Evolutionary conservation across 1,140 invertebrate genomes (phyloP).

Genomic region (Andricus grossulariae): DNA sequence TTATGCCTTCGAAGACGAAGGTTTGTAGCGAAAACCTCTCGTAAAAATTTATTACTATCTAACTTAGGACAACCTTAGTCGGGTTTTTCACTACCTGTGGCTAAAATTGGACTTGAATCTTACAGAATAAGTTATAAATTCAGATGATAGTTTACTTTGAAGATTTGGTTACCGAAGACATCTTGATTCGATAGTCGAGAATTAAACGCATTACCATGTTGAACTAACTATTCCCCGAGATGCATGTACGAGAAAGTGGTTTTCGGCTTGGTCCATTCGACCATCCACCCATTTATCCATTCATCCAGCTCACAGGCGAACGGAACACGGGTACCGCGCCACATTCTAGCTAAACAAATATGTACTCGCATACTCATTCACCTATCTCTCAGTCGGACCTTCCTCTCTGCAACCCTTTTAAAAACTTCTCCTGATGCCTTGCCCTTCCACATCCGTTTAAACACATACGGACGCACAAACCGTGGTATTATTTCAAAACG

Average conservation of each 20-base stretch:
- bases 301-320: slow-evolving; percentile 51
- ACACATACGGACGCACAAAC: slow-evolving; percentile 33
- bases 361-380: slow-evolving; percentile 75
- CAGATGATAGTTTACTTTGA: background rate
- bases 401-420: slow-evolving; percentile 70
- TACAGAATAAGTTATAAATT: background rate
- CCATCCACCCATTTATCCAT: slow-evolving; percentile 63
- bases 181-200: background rate
- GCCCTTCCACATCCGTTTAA: slow-evolving; percentile 10
- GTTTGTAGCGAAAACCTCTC: too few species aligned
- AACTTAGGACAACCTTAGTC: too few species aligned
- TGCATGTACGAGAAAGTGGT: slow-evolving; percentile 49
- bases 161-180: background rate
- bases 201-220: slow-evolving; percentile 43
- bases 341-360: slow-evolving; percentile 75
- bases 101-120: too few species aligned
- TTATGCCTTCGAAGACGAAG: background rate
- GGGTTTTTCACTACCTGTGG: too few species aligned
- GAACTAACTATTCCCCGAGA: slow-evolving; percentile 44
- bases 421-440: slow-evolving; percentile 66
- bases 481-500: slow-evolving; percentile 16
- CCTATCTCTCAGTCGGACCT: slow-evolving; percentile 68
- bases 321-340: slow-evolving; percentile 40
- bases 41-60: too few species aligned
- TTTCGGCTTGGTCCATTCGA: slow-evolving; percentile 55